phyloP scores from a whole-genome alignment of 2,888 invertebrate genomes.

The Cataglyphis albicans region DNA sequence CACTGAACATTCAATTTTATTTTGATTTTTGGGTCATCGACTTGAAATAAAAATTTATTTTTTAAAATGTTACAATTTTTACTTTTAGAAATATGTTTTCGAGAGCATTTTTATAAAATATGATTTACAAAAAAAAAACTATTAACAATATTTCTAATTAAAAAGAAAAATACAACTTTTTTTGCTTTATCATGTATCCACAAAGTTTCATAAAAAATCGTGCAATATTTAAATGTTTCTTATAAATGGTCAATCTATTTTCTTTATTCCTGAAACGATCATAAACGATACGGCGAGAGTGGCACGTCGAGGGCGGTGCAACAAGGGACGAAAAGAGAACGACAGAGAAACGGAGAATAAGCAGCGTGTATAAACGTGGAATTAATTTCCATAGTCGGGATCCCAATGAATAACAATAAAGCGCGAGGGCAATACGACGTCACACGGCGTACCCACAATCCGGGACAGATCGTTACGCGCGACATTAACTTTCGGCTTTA shows the following conservation, averaged over 20 bases:
- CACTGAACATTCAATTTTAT: slow-evolving; percentile 18
- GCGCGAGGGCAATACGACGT: slow-evolving; percentile 64
- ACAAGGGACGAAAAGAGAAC: slow-evolving; percentile 16
- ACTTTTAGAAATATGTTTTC: neutral
- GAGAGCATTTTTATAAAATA: neutral
- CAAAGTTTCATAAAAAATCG: neutral
- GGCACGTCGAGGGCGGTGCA: slow-evolving; percentile 14
- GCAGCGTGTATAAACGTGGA: slow-evolving; percentile 61
- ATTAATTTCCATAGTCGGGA: slow-evolving; percentile 77
- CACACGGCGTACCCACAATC: slow-evolving; percentile 49
- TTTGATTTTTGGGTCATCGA: slow-evolving; percentile 31
- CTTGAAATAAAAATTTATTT: slow-evolving; percentile 11
- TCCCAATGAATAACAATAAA: slow-evolving; percentile 78
- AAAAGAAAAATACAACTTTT: neutral
- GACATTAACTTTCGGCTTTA: slow-evolving; percentile 80
- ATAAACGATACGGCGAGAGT: neutral
- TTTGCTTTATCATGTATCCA: neutral
- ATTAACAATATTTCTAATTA: neutral
- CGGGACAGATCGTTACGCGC: slow-evolving; percentile 73
- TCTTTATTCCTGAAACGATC: slow-evolving; percentile 20
- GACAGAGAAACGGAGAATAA: slow-evolving; percentile 10
- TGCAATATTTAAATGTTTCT: neutral
- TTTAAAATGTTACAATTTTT: neutral
- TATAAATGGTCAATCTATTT: neutral
- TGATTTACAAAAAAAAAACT: neutral